Conservation (phyloP, 2,113 vertebrate species). For the Gymnorhina tibicen region DNA sequence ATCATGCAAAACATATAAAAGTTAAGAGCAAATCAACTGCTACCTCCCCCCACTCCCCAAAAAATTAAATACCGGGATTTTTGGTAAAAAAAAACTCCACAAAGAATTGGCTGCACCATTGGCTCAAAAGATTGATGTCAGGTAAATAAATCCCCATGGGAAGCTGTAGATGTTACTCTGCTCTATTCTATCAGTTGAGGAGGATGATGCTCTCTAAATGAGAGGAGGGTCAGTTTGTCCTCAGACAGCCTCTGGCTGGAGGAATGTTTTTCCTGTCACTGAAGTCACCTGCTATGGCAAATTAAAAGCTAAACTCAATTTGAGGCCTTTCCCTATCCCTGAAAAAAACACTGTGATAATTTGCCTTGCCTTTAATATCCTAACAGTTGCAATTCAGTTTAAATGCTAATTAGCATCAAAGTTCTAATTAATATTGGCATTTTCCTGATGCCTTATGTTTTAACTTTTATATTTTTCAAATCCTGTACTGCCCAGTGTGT, state of each 20-base stretch:
- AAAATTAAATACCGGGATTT: neutral
- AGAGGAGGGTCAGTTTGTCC: neutral
- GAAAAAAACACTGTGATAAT: neutral
- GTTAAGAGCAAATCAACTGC: neutral
- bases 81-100: neutral
- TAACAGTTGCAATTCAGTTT: neutral
- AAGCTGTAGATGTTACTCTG: neutral
- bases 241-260: neutral
- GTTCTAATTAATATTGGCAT: neutral
- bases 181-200: neutral
- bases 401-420: neutral
- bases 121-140: neutral
- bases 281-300: neutral
- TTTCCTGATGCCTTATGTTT: neutral
- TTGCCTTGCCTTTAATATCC: neutral
- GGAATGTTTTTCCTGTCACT: neutral
- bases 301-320: neutral
- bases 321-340: neutral
- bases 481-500: too few relatives aligned
- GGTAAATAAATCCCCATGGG: neutral
- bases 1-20: neutral
- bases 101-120: neutral
- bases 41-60: rapidly evolving
- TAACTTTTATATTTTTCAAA: too few relatives aligned
- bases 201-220: neutral